Percentiles rank a stretch among this genome's conserved stretches.
phyloP scores from a whole-genome alignment of 2,888 invertebrate species.

The Hypolimnas misippus region DNA sequence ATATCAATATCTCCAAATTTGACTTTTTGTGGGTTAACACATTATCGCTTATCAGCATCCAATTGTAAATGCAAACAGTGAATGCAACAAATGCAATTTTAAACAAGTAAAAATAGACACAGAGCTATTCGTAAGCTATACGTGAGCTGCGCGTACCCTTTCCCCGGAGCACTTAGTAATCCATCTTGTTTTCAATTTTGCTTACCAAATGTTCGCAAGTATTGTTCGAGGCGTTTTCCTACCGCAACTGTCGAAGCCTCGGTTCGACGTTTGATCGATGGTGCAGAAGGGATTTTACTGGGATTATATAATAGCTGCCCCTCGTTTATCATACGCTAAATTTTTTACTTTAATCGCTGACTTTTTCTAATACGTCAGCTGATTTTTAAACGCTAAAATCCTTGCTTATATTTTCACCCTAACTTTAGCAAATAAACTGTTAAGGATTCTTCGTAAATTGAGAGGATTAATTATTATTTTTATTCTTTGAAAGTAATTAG shows the following conservation, averaged over 20 bases:
- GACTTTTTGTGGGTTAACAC: too few species aligned
- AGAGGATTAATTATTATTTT: too few species aligned
- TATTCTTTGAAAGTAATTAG: too few species aligned
- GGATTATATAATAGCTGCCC: slow-evolving; percentile 54
- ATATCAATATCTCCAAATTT: too few species aligned
- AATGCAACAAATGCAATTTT: background rate
- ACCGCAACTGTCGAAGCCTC: slow-evolving; percentile 48
- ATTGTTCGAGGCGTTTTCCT: slow-evolving; percentile 31
- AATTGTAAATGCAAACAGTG: background rate
- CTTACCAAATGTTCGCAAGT: slow-evolving; percentile 29
- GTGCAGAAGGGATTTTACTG: slow-evolving; percentile 51
- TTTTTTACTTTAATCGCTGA: slow-evolving; percentile 2
- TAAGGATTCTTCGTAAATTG: too few species aligned
- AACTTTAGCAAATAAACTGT: background rate
- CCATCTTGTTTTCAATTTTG: slow-evolving; percentile 36
- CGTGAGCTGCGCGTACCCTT: slow-evolving; percentile 3
- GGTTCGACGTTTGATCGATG: slow-evolving; percentile 68
- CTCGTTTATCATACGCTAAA: slow-evolving; percentile 37
- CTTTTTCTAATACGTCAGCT: background rate
- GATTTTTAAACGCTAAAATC: background rate
- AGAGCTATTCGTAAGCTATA: background rate
- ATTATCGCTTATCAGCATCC: too few species aligned
- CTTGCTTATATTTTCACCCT: background rate
- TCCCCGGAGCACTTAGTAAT: slow-evolving; percentile 26
- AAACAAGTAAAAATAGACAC: background rate